Percentiles rank a stretch among this genome's conserved stretches.
Evolutionary conservation across 2,113 vertebrate species (phyloP).

Genomic region (Cyprinodon tularosa): DNA sequence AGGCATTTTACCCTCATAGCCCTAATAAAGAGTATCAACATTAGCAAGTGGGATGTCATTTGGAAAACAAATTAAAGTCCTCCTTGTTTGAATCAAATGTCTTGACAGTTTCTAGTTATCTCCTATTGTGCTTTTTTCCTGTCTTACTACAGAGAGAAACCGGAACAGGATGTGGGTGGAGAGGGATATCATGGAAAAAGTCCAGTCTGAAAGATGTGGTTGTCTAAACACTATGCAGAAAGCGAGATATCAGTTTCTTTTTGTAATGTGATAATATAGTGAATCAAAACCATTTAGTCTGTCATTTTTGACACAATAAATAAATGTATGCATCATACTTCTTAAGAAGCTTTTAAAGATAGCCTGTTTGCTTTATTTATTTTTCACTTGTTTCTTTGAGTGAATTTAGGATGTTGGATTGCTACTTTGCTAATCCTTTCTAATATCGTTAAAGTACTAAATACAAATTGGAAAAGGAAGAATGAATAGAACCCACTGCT

Average conservation of each 20-base stretch:
- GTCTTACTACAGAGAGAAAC: background rate
- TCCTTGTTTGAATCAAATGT: background rate
- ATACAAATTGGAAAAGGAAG: conserved; percentile 75
- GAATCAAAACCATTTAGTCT: background rate
- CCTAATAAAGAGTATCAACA: background rate
- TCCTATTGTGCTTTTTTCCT: background rate
- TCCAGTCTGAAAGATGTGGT: background rate
- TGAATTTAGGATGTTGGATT: conserved; percentile 63
- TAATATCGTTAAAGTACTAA: conserved; percentile 77
- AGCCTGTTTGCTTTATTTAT: conserved; percentile 37
- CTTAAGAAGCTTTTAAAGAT: conserved; percentile 36
- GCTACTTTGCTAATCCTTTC: conserved; percentile 72
- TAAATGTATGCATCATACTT: background rate
- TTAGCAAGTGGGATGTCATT: background rate
- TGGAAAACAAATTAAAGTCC: background rate
- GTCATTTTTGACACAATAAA: conserved; percentile 32
- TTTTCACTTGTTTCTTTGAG: conserved; percentile 51
- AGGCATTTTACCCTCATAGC: background rate
- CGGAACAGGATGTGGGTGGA: conserved; percentile 1
- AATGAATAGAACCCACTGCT: conserved; percentile 79
- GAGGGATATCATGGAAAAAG: background rate
- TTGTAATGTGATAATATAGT: background rate
- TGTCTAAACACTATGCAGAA: background rate
- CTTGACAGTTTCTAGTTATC: background rate
- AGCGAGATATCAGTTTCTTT: background rate